Evolutionary conservation across 2,797 vertebrate species (phyloP).

Genomic region (Nannoperca obscura): DNA sequence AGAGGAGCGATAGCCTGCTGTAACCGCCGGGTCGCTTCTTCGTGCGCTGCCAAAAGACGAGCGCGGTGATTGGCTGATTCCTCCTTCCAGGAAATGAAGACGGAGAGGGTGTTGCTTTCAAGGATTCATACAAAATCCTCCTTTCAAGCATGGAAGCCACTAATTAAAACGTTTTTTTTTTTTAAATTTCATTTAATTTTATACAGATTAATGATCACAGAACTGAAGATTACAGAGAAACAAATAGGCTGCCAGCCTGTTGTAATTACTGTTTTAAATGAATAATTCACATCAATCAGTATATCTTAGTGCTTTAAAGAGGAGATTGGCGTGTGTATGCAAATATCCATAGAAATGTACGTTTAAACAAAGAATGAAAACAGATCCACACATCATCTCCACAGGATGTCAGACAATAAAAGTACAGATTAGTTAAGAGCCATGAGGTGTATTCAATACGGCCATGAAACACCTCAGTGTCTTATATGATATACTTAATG

Average conservation of each 20-base stretch:
- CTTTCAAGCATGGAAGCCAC: background rate
- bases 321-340: background rate
- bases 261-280: background rate
- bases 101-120: conserved; percentile 55
- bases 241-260: rapidly evolving
- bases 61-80: conserved; percentile 38
- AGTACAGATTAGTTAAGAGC: background rate
- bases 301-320: background rate
- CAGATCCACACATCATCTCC: background rate
- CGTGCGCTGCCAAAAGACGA: background rate
- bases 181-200: too few species aligned
- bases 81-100: conserved; percentile 61
- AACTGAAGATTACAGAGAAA: background rate
- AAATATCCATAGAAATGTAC: background rate
- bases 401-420: background rate
- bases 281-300: background rate
- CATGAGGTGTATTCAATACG: background rate
- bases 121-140: conserved; percentile 19
- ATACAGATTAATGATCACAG: rapidly evolving
- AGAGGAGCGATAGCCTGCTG: conserved; percentile 8
- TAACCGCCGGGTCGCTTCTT: conserved; percentile 33
- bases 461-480: background rate
- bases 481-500: background rate
- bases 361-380: background rate
- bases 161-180: background rate